Percentiles rank a stretch among this genome's conserved stretches.
Evolutionary conservation across 2,888 invertebrate species (phyloP).

Genomic region (Caenorhabditis sp.): DNA sequence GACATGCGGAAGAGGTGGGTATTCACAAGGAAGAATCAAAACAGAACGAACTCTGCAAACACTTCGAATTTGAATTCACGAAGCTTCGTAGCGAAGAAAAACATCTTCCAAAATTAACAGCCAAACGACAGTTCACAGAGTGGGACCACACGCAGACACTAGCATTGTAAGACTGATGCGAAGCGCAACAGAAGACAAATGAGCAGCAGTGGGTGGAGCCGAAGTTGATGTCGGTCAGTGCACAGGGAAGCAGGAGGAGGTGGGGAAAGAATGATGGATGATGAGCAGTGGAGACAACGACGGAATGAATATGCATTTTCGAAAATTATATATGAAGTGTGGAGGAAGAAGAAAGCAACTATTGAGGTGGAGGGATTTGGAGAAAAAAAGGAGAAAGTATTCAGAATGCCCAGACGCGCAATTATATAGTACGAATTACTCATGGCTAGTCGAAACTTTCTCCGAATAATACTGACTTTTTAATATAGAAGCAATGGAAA

Average conservation of each 20-base stretch:
- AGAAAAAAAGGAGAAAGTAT: conserved; percentile 16
- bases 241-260: conserved; percentile 19
- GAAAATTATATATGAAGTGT: conserved; percentile 59
- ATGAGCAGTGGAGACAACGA: conserved; percentile 39
- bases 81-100: no score
- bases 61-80: no score
- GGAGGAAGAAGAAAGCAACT: conserved; percentile 1
- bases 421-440: conserved; percentile 50
- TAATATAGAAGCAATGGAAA: conserved; percentile 17
- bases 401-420: conserved; percentile 37
- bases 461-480: neutral
- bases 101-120: no score
- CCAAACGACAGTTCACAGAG: no score
- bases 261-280: conserved; percentile 52
- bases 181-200: conserved; percentile 39
- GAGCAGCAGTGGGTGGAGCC: conserved; percentile 46
- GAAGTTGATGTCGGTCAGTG: conserved; percentile 19
- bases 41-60: neutral
- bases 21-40: conserved; percentile 8
- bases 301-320: conserved; percentile 50
- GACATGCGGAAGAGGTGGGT: conserved; percentile 41
- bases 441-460: conserved; percentile 44
- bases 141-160: neutral
- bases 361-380: conserved; percentile 4
- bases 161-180: conserved; percentile 30